Percentiles rank a stretch among this genome's conserved stretches.
Conservation (phyloP, 2,113 vertebrate species). For the Sinocyclocheilus anshuiensis region DNA sequence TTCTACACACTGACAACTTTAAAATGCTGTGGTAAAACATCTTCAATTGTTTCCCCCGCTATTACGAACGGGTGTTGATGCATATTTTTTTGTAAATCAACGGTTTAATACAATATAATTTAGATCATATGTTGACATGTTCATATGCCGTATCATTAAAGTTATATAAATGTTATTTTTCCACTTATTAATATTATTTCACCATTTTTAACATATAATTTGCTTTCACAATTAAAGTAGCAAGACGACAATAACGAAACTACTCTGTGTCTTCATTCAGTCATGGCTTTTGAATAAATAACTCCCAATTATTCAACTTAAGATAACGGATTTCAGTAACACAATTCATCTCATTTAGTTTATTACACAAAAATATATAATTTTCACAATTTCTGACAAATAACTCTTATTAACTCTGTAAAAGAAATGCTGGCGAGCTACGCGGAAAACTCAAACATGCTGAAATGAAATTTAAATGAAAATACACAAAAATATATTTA, state of each 20-base stretch:
- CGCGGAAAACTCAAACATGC: constrained; percentile 57
- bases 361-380: constrained; percentile 64
- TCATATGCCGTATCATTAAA: not conserved
- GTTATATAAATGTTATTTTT: not conserved
- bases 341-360: constrained; percentile 55
- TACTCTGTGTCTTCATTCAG: not conserved
- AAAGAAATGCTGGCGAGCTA: constrained; percentile 51
- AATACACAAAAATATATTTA: constrained; percentile 42
- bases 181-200: not conserved
- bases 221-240: not conserved
- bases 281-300: not conserved
- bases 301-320: not conserved
- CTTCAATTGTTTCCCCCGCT: not conserved
- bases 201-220: not conserved
- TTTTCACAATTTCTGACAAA: constrained; percentile 52
- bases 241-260: not conserved
- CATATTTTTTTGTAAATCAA: not conserved
- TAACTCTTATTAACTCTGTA: constrained; percentile 52
- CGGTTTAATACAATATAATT: not conserved
- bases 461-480: constrained; percentile 45
- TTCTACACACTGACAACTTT: not conserved
- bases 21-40: not conserved
- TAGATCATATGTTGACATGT: not conserved
- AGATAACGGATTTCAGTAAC: not conserved
- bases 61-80: not conserved